Evolutionary conservation across 2,888 invertebrate genomes (phyloP).

Genomic region (Cerceris rybyensis): DNA sequence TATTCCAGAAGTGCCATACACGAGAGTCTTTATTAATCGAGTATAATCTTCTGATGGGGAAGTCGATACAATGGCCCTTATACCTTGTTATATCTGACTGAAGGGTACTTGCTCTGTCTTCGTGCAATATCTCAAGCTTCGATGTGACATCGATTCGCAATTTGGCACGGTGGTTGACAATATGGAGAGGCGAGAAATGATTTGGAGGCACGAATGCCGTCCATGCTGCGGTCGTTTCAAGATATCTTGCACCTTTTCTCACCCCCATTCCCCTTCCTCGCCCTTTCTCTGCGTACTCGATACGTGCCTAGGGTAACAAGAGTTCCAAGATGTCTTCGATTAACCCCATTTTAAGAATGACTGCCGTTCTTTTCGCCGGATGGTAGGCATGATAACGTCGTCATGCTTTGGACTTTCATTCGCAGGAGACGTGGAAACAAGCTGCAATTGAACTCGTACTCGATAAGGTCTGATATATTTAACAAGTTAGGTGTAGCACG

Average conservation of each 20-base stretch:
- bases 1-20: not conserved
- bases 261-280: not conserved
- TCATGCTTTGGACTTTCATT: conserved; percentile 61
- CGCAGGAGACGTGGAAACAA: conserved; percentile 50
- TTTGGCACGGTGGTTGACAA: conserved; percentile 62
- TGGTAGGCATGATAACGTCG: conserved; percentile 54
- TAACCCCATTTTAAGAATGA: conserved; percentile 69
- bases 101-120: conserved; percentile 20
- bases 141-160: conserved; percentile 65
- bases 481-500: too few species aligned
- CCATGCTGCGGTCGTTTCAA: conserved; percentile 51
- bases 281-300: conserved; percentile 18
- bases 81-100: conserved; percentile 32
- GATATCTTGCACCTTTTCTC: conserved; percentile 52
- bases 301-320: conserved; percentile 65
- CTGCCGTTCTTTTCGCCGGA: conserved; percentile 54
- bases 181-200: conserved; percentile 58
- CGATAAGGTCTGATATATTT: not conserved
- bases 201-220: conserved; percentile 50
- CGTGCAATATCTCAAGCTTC: conserved; percentile 43
- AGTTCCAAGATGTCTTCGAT: conserved; percentile 62
- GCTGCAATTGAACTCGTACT: conserved; percentile 47
- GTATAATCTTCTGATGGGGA: conserved; percentile 14
- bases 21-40: conserved; percentile 34
- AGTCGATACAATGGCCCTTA: conserved; percentile 26